Conservation (phyloP, 2,888 invertebrate genomes). For the Stomorhina lunata region DNA sequence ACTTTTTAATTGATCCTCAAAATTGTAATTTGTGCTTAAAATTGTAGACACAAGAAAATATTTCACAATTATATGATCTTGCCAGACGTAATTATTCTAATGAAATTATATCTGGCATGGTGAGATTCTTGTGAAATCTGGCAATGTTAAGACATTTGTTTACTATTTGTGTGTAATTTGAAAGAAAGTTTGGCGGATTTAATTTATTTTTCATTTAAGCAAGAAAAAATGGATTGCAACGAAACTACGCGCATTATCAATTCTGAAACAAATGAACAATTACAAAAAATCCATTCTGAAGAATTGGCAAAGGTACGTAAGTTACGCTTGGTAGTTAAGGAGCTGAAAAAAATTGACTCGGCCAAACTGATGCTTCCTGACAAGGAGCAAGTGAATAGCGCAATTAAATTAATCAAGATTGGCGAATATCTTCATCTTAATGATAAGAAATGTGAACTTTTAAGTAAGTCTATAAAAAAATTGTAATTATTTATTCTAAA, state of each 20-base stretch:
- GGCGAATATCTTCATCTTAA: conserved; percentile 62
- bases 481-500: not conserved
- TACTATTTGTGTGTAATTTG: not conserved
- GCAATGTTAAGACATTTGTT: no score
- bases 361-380: conserved; percentile 54
- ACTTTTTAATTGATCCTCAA: no score
- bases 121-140: no score
- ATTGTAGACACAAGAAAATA: no score
- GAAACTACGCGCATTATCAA: conserved; percentile 70
- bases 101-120: no score
- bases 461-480: conserved; percentile 53
- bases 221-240: conserved; percentile 54
- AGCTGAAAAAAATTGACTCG: conserved; percentile 67
- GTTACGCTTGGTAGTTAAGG: conserved; percentile 71
- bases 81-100: no score
- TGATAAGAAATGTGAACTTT: conserved; percentile 51
- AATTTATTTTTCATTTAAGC: not conserved
- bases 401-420: conserved; percentile 62
- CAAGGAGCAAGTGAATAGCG: conserved; percentile 61
- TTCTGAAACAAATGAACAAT: conserved; percentile 71
- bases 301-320: conserved; percentile 73
- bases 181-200: conserved; percentile 11
- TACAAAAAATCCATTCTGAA: conserved; percentile 68
- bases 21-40: no score
- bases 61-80: no score